Evolutionary conservation across 2,888 invertebrate species (phyloP).

Genomic region (Thymelicus sylvestris): DNA sequence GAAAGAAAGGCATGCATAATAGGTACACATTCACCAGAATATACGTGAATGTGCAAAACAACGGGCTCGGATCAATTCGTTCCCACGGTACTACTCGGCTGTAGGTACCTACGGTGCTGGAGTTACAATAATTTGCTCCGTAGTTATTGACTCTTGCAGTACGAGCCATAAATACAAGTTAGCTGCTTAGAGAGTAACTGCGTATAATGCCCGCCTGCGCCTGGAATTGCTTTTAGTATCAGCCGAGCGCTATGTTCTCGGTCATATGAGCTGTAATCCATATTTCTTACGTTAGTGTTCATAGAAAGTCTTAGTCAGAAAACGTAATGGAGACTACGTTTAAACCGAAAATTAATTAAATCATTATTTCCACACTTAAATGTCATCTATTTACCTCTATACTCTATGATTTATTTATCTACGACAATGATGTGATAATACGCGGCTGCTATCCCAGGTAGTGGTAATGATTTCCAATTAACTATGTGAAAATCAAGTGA

Average conservation of each 20-base stretch:
- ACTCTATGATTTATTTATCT: too few relatives aligned
- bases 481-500: too few relatives aligned
- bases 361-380: too few relatives aligned
- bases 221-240: constrained; percentile 34
- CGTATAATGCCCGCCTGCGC: constrained; percentile 38
- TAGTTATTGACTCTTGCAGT: constrained; percentile 60
- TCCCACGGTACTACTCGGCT: constrained; percentile 71
- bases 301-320: not conserved
- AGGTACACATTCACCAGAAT: constrained; percentile 27
- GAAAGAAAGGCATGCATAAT: constrained; percentile 33
- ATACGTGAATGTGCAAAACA: constrained; percentile 52
- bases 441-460: too few relatives aligned
- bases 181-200: constrained; percentile 47
- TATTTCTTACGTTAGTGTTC: not conserved
- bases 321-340: too few relatives aligned
- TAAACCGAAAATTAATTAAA: too few relatives aligned
- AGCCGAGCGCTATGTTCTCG: constrained; percentile 7
- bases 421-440: too few relatives aligned
- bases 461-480: too few relatives aligned
- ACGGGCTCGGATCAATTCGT: constrained; percentile 55
- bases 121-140: constrained; percentile 66
- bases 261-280: constrained; percentile 4
- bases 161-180: constrained; percentile 53
- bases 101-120: constrained; percentile 53
- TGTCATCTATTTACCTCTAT: too few relatives aligned